Evolutionary conservation across 2,113 vertebrate species (phyloP).

Genomic region (Ceratotherium simum): DNA sequence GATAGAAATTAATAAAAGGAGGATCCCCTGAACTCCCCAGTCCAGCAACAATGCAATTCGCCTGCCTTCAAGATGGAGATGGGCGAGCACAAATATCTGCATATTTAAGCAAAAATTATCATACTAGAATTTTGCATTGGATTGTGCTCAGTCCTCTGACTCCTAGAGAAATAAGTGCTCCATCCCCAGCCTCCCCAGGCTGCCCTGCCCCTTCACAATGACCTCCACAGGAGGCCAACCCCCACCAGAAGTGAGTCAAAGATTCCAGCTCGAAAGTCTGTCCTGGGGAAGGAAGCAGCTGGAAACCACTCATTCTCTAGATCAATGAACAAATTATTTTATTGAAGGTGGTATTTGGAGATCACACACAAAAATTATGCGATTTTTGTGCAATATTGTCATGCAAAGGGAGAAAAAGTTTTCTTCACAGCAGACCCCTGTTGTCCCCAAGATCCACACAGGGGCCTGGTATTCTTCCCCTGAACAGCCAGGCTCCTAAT

Average conservation of each 20-base stretch:
- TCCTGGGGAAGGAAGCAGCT: conserved; percentile 36
- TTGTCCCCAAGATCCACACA: not conserved
- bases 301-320: conserved; percentile 59
- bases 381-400: conserved; percentile 36
- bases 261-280: conserved; percentile 54
- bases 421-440: not conserved
- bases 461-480: not conserved
- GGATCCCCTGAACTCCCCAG: conserved; percentile 39
- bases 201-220: conserved; percentile 82
- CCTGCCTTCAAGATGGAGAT: conserved; percentile 73
- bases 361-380: not conserved
- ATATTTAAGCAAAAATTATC: conserved; percentile 80
- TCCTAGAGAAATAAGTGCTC: conserved; percentile 86
- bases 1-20: conserved; percentile 2
- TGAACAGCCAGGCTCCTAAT: not conserved
- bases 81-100: conserved; percentile 73
- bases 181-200: conserved; percentile 80
- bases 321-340: conserved; percentile 56
- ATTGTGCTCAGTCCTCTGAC: conserved; percentile 74
- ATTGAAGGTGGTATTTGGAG: conserved; percentile 30
- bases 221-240: conserved; percentile 77
- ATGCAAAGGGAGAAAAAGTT: not conserved
- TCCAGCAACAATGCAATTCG: conserved; percentile 62
- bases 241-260: conserved; percentile 72
- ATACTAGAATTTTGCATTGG: conserved; percentile 73